Evolutionary conservation across 1,140 invertebrate species (phyloP).

Genomic region (Aplysia californica): DNA sequence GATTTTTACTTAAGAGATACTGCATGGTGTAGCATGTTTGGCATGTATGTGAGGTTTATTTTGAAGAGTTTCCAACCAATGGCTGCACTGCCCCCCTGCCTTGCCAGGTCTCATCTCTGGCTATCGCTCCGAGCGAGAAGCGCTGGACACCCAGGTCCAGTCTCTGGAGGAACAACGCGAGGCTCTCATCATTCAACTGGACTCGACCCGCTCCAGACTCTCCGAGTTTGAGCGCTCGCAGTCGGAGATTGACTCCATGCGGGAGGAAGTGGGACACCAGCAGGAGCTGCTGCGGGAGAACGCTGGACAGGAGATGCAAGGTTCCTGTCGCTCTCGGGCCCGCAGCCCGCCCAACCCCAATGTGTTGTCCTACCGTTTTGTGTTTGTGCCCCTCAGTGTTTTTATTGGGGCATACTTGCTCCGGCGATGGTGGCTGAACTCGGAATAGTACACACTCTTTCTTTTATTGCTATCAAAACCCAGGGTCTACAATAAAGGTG

Average conservation of each 20-base stretch:
- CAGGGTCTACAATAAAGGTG: too few relatives aligned
- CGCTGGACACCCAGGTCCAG: slow-evolving; percentile 43
- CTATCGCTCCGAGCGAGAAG: slow-evolving; percentile 52
- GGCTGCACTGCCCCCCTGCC: too few relatives aligned
- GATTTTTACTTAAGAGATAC: too few relatives aligned
- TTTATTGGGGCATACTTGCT: slow-evolving; percentile 52
- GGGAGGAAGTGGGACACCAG: slow-evolving; percentile 53
- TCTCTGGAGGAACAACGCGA: slow-evolving; percentile 58
- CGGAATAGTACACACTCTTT: too few relatives aligned
- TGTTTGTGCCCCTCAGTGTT: slow-evolving; percentile 50
- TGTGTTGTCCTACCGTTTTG: slow-evolving; percentile 33
- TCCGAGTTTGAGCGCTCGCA: slow-evolving; percentile 49
- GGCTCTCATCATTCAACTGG: slow-evolving; percentile 52
- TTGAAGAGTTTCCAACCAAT: too few relatives aligned
- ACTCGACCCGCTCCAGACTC: slow-evolving; percentile 50
- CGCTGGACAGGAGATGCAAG: slow-evolving; percentile 58
- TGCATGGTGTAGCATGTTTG: too few relatives aligned
- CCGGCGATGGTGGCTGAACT: slow-evolving; percentile 36
- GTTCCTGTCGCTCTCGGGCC: too few relatives aligned
- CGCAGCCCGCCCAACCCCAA: too few relatives aligned
- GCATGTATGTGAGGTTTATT: too few relatives aligned
- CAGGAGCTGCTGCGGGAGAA: slow-evolving; percentile 49
- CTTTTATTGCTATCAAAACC: too few relatives aligned
- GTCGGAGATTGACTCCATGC: slow-evolving; percentile 48
- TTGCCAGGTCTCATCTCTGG: slow-evolving; percentile 61